These are phyloP conservation scores for Aphidius ervi DNA, from an alignment of 1,140 invertebrate species.

Conservation along the genomic window DNA sequence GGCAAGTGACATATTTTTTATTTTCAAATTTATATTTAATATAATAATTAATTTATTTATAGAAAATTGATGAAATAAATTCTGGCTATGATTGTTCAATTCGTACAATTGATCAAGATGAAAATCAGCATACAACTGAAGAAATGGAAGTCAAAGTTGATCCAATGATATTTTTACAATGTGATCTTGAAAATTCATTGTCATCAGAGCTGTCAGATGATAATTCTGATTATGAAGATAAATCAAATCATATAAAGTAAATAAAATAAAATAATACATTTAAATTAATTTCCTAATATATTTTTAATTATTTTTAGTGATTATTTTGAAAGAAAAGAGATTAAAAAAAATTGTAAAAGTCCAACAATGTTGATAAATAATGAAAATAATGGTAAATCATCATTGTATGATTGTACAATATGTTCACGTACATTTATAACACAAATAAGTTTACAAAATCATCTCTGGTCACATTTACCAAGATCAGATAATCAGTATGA, in stretches of 20 bases:
- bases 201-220: slow-evolving; percentile 14
- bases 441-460: slow-evolving; percentile 56
- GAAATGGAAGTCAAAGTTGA: slow-evolving; percentile 61
- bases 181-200: slow-evolving; percentile 42
- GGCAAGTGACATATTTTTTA: neutral
- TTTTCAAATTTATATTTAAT: neutral
- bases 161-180: slow-evolving; percentile 59
- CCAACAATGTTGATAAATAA: slow-evolving; percentile 26
- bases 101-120: slow-evolving; percentile 29
- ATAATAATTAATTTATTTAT: neutral
- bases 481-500: slow-evolving; percentile 21
- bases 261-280: neutral
- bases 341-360: slow-evolving; percentile 22
- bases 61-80: slow-evolving; percentile 15
- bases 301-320: neutral
- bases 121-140: slow-evolving; percentile 43
- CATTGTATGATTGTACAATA: slow-evolving; percentile 50
- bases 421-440: slow-evolving; percentile 53
- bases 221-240: slow-evolving; percentile 42
- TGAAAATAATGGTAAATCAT: slow-evolving; percentile 39
- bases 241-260: slow-evolving; percentile 37
- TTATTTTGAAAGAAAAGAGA: neutral
- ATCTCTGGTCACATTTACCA: slow-evolving; percentile 56
- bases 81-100: neutral
- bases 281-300: too few species aligned